These are phyloP conservation scores for Odontocolon sp. DNA, from an alignment of 2,888 invertebrate genomes.

Conservation along the genomic window DNA sequence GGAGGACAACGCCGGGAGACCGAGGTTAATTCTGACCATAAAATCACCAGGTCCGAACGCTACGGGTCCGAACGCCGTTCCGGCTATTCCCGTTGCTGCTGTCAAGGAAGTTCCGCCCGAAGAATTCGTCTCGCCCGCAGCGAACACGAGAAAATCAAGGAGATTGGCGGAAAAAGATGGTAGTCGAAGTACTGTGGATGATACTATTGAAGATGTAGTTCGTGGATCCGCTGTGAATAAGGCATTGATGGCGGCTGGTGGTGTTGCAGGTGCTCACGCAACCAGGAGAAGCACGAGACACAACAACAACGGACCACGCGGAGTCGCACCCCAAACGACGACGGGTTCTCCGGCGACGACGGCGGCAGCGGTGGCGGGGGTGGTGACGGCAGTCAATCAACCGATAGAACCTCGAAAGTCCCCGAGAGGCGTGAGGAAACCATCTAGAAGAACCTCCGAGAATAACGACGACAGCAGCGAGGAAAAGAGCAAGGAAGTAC, in stretches of 20 bases:
- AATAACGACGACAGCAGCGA: constrained; percentile 85
- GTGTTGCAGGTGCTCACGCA: constrained; percentile 75
- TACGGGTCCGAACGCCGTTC: constrained; percentile 77
- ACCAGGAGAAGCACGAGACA: constrained; percentile 84
- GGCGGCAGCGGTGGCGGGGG: constrained; percentile 70
- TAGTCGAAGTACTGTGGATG: constrained; percentile 90
- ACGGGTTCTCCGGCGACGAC: constrained; percentile 75
- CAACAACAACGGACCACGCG: constrained; percentile 73
- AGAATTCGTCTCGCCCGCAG: constrained; percentile 85
- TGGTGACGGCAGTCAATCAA: constrained; percentile 17
- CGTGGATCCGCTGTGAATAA: constrained; percentile 84
- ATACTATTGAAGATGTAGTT: constrained; percentile 94
- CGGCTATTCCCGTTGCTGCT: constrained; percentile 79
- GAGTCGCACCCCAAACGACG: constrained; percentile 63
- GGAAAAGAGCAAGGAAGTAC: constrained; percentile 80
- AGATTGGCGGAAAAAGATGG: constrained; percentile 90
- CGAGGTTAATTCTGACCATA: constrained; percentile 90
- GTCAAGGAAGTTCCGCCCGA: constrained; percentile 83
- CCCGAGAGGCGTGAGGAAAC: constrained; percentile 84
- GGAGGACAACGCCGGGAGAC: constrained; percentile 85
- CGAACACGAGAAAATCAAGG: constrained; percentile 90
- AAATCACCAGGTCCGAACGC: constrained; percentile 85
- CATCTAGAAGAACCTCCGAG: constrained; percentile 85
- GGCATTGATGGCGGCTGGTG: constrained; percentile 76
- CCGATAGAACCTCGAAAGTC: constrained; percentile 82